Evolutionary conservation across 2,113 vertebrate species (phyloP).

Genomic region (Myiopsitta monachus): DNA sequence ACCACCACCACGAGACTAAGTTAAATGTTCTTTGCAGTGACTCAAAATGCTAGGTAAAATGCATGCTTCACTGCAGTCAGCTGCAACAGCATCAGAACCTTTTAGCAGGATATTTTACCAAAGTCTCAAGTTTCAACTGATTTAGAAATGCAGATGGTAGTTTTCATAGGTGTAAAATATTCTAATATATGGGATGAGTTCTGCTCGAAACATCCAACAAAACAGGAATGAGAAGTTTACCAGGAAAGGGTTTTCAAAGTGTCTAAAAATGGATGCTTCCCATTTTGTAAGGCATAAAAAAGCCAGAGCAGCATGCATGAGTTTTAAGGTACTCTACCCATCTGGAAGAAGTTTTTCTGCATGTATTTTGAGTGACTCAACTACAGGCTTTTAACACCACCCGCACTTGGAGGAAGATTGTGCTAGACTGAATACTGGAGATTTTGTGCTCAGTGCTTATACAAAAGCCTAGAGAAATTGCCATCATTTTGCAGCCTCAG

Average conservation of each 20-base stretch:
- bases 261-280: not conserved
- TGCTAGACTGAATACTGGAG: not conserved
- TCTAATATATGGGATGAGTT: not conserved
- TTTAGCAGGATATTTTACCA: not conserved
- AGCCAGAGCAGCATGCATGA: not conserved
- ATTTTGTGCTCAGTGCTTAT: not conserved
- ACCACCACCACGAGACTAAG: not conserved
- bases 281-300: not conserved
- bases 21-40: slow-evolving; percentile 17
- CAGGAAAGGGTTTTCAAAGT: not conserved
- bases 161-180: not conserved
- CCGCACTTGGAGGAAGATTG: not conserved
- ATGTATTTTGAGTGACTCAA: not conserved
- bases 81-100: not conserved
- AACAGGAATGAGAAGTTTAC: not conserved
- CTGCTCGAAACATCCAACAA: not conserved
- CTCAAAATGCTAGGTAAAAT: not conserved
- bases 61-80: not conserved
- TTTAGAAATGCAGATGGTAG: not conserved
- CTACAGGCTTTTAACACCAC: not conserved
- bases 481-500: not conserved
- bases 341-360: not conserved
- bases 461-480: not conserved
- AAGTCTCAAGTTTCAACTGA: not conserved
- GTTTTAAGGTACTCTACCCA: not conserved